Evolutionary conservation across 1,140 invertebrate species (phyloP), one percentile per base, ranked within the genome.

Genomic region (Tribolium castaneum): DNA sequence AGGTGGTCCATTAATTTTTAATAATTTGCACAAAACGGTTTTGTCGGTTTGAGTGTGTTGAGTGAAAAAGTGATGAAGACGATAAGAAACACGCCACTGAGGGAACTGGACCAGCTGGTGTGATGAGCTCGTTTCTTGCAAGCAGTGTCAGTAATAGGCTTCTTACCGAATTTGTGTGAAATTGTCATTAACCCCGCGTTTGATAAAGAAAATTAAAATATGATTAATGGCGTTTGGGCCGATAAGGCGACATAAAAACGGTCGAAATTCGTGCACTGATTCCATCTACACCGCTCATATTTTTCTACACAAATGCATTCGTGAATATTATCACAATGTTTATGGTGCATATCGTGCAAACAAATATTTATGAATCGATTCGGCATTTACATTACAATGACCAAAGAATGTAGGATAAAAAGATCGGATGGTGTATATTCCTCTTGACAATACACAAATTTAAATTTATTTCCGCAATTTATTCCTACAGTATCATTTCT

Each of bases 321-420:
- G 59, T 66, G 59, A 66, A 35, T 66, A 66, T 66, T 66, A 66
- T 66, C 59, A 35, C 12, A 35, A 35, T 66, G 59, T 66, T 66
- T 66, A 66, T 66, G 30, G 59, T 66, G 59, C 59, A 66, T 66
- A 35, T 66, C 59, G 59, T 66, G 59, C 59, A 66, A 66, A 66
- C 59, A 66, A 66, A 66, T 66, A 66, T 66, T 66, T 66, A 35
- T 35, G 19, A 35, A 66, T 66, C n/a, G 59, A 14, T 12, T 66
- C 13, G 7, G 19, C 30, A 22, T 59, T 59, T 45, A 45, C 39
- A 45, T 45, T 45, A 45, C 39, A 45, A 45, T 45, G n/a, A 45
- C 39, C 39, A 45, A 45, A 45, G 39, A 45, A 45, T 45, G 39
- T 45, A 10, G 39, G 39, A n/a, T 45, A 45, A 45, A 45, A 45